Evolutionary conservation across 1,140 invertebrate genomes (phyloP).

Genomic region (Meteorus sp.): DNA sequence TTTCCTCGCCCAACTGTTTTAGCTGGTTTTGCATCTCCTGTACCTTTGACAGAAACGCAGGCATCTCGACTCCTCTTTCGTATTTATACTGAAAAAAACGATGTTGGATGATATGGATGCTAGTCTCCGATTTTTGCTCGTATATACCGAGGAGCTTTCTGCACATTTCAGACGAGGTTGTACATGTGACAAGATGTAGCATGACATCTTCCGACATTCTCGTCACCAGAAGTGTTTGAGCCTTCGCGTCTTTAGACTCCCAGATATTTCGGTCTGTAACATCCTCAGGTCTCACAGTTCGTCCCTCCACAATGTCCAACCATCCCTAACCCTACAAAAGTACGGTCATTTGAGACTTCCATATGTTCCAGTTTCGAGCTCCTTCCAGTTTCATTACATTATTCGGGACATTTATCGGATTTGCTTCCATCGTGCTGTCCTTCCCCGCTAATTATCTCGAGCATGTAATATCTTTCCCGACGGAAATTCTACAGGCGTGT

Average conservation of each 20-base stretch:
- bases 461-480: too few species aligned
- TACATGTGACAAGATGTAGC: conserved; percentile 41
- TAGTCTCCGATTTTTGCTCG: conserved; percentile 46
- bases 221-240: conserved; percentile 33
- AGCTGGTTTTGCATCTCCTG: conserved; percentile 34
- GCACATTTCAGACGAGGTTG: conserved; percentile 47
- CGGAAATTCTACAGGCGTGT: too few species aligned
- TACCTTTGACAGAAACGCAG: conserved; percentile 32
- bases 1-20: conserved; percentile 29
- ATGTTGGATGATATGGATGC: conserved; percentile 44
- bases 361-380: too few species aligned
- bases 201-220: conserved; percentile 32
- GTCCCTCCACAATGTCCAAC: too few species aligned
- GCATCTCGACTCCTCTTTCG: conserved; percentile 27
- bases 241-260: conserved; percentile 11
- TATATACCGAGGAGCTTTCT: conserved; percentile 39
- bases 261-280: too few species aligned
- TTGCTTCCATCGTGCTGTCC: too few species aligned
- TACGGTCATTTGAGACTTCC: too few species aligned
- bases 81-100: conserved; percentile 37
- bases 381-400: too few species aligned
- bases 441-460: too few species aligned
- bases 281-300: too few species aligned
- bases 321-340: too few species aligned
- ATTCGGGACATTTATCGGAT: too few species aligned